Evolutionary conservation across 2,888 invertebrate genomes (phyloP), one percentile per base, ranked within the genome.

Genomic region (Rhamnusium bicolor): DNA sequence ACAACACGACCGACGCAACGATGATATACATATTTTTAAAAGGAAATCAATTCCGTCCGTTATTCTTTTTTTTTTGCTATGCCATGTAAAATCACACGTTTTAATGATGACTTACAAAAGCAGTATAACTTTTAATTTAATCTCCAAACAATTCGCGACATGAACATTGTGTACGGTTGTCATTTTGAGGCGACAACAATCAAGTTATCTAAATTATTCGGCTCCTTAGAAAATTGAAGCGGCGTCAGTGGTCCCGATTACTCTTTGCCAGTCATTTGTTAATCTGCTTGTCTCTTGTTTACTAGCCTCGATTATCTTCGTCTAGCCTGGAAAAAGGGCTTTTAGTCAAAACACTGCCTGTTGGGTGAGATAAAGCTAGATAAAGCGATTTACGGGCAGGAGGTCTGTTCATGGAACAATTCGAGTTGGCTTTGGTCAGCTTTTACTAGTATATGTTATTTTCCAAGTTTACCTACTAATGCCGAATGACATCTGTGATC

Each of bases 301-400:
- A 32, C 66, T 27, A 53, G 29, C 6, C 49, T 16, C 21, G 27
- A 60, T 68, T 27, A 68, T 56, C 60, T 66, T 18, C 51, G 63
- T 65, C 63, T 62, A 47, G 56, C 10, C 24, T 46, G 47, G 27
- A 62, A 54, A 54, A 63, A 47, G 56, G 46, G 63, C 63, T 46
- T 65, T 56, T 54, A 70, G 70, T 70, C 70, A 71, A 71, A 71
- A 71, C 70, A 71, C 61, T 27, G 18, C 32, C 49, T 47, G 69
- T 18, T 40, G 47, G 49, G 63, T 16, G 53, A 32, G 63, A 65
- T 65, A 51, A 65, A 65, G 29, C 10, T n/a, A 10, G 70, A 71
- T 71, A 71, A 65, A 46, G 47, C 47, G 70, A 71, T 71, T 71
- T 71, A 71, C 63, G 70, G 32, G 46, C 68, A 47, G 16, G 16